Evolutionary conservation across 2,888 invertebrate genomes (phyloP).

Genomic region (Heliconius hortense): DNA sequence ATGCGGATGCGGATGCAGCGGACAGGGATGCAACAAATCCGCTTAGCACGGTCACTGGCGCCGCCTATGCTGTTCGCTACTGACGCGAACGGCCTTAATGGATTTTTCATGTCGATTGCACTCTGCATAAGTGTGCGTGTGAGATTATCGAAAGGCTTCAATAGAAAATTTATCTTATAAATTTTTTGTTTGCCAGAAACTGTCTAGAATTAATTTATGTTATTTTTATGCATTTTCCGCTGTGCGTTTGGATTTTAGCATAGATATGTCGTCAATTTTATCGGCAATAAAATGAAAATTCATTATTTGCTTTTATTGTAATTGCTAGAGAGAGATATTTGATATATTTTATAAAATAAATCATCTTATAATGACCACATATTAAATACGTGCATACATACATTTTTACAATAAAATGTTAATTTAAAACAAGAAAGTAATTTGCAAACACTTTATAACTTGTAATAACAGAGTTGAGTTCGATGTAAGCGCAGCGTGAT

Average conservation of each 20-base stretch:
- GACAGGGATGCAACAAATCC: conserved; percentile 69
- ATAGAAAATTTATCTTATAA: conserved; percentile 43
- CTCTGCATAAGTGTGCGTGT: conserved; percentile 63
- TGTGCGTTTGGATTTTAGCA: background rate
- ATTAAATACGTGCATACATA: background rate
- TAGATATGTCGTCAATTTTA: background rate
- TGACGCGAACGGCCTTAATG: conserved; percentile 69
- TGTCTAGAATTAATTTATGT: conserved; percentile 7
- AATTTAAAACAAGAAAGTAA: conserved; percentile 29
- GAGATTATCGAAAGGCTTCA: conserved; percentile 59
- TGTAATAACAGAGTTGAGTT: conserved; percentile 32
- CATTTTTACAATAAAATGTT: background rate
- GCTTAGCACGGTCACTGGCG: conserved; percentile 77
- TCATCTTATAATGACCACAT: background rate
- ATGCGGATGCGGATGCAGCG: conserved; percentile 44
- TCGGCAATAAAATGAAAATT: background rate
- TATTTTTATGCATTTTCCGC: background rate
- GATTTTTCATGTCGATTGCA: conserved; percentile 81
- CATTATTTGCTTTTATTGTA: background rate
- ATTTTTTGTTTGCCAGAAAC: conserved; percentile 12
- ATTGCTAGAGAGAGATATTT: background rate
- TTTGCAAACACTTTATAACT: conserved; percentile 32
- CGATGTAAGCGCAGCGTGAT: conserved; percentile 52
- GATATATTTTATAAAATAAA: background rate
- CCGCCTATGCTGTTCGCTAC: conserved; percentile 62